phyloP scores from a whole-genome alignment of 1,140 invertebrate species.

The Euschistus heros region DNA sequence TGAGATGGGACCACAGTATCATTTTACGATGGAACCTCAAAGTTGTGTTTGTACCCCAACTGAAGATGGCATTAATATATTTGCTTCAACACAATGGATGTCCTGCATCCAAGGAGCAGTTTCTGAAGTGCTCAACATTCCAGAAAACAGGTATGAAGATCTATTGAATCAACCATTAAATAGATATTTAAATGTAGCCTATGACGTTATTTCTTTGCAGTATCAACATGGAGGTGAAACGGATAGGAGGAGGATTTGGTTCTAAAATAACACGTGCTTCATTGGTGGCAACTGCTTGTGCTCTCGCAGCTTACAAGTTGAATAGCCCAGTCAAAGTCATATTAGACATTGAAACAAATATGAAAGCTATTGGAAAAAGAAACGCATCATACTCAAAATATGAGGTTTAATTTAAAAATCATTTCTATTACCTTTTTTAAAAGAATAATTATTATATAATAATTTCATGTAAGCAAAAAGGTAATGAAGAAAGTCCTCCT shows the following conservation, averaged over 20 bases:
- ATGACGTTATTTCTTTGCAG: conserved; percentile 35
- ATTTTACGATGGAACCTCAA: conserved; percentile 57
- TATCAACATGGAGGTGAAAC: conserved; percentile 48
- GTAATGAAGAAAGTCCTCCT: too few species aligned
- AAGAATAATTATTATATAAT: not conserved
- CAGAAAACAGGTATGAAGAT: conserved; percentile 29
- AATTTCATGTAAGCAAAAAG: too few species aligned
- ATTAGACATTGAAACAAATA: conserved; percentile 51
- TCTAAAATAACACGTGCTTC: conserved; percentile 48
- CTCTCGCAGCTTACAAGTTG: conserved; percentile 47
- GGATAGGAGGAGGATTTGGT: conserved; percentile 63
- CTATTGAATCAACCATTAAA: not conserved
- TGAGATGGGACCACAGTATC: conserved; percentile 42
- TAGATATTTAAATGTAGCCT: not conserved
- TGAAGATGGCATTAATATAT: conserved; percentile 55
- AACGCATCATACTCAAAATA: conserved; percentile 46
- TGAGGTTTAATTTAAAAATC: conserved; percentile 39
- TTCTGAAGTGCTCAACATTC: conserved; percentile 29
- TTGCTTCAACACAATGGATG: conserved; percentile 40
- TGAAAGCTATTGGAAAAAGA: conserved; percentile 53
- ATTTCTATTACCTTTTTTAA: not conserved
- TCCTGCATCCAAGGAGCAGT: conserved; percentile 29
- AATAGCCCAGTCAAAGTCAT: conserved; percentile 51
- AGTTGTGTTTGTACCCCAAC: conserved; percentile 47
- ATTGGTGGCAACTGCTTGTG: conserved; percentile 46